Evolutionary conservation across 37 sponge, comb jelly and placozoan species (phyloP), one percentile per base, ranked within the genome.

Genomic region (Cliona cf. orientalis): DNA sequence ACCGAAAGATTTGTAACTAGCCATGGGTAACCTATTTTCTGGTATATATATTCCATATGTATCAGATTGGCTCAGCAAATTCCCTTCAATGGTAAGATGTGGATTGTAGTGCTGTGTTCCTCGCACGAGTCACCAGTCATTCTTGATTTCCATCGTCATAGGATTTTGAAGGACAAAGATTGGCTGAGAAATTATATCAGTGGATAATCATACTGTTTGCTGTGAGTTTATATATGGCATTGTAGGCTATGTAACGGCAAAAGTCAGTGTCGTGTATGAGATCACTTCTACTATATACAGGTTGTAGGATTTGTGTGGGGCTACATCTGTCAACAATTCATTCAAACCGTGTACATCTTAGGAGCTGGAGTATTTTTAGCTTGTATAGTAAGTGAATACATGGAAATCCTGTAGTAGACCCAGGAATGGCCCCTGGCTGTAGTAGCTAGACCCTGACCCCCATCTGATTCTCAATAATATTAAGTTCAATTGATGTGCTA

Each of bases 261-360:
- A 49, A 49, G 14, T 49, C 14, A 19, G 14, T 49, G 53, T 49
- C 14, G 53, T 49, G 14, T 49, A 49, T 31, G 62, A 23, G 62
- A 61, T 61, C 28, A 26, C 6, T 25, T 5, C 67, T 66, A 31
- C 67, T 66, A 5, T 31, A 34, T 81, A 3, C 67, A 97, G 97
- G 93, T 91, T 2, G 99, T 93, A 21, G 99, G 99, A 0, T 95
- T 98, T 89, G 66, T 92, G 3, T 98, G 99, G 99, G 99, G 99
- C 1, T 98, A 87, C 79, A 26, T 86, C 59, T 93, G 94, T 53
- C 92, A 98, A 70, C 94, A 93, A 71, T 93, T 93, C 42, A 62
- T 65, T 22, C 96, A 98, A 77, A 98, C 99, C 3, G 80, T 97
- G 32, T 90, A 90, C 55, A 74, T 97, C 42, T 67, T 97, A 0